Evolutionary conservation across 92 coral and sea anemone species (phyloP), one percentile per base, ranked within the genome.

Genomic region (Scolanthus callimorphus): DNA sequence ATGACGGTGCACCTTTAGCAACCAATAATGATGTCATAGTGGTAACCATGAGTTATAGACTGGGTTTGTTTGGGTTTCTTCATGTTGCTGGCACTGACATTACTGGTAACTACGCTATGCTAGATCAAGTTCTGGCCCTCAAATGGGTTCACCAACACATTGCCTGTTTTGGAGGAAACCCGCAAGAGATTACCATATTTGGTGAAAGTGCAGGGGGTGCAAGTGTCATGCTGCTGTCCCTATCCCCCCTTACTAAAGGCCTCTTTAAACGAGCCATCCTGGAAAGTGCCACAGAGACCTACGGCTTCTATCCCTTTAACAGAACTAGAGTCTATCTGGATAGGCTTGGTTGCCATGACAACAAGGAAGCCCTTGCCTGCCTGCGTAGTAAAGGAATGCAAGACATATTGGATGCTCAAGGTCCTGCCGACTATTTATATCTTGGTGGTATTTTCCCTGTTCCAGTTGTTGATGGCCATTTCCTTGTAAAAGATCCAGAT

Each of bases 21-120:
- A 37, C 79, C 6, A 41, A 67, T 39, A 44, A 58, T 49, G 79
- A 78, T 51, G 77, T 75, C 71, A 80, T 80, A 20, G 55, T 74
- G 34, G 82, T 80, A 17, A 43, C 77, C 1, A 55, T 67, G 31
- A 77, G 73, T 44, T 80, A 80, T 38, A 81, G 86, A 11, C 65
- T 80, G 11, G 86, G 86, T 0, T 15, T 80, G 15, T 59, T 80
- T 13, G 86, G 86, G 0, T 80, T 73, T 59, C 53, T 80, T 26
- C 64, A 80, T 24, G 28, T 74, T 45, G 80, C 86, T 12, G 86
- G 82, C 9, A 66, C 86, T 11, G 52, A 73, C 2, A 29, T 63
- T 3, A 60, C 31, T 20, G 86, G 86, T 0, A 80, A 80, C 38
- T 80, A 59, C 39, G 86, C 80, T 24, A 45, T 80, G 39, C 43